phyloP scores from a whole-genome alignment of 1,140 invertebrate species.

The Drosophila nannoptera region DNA sequence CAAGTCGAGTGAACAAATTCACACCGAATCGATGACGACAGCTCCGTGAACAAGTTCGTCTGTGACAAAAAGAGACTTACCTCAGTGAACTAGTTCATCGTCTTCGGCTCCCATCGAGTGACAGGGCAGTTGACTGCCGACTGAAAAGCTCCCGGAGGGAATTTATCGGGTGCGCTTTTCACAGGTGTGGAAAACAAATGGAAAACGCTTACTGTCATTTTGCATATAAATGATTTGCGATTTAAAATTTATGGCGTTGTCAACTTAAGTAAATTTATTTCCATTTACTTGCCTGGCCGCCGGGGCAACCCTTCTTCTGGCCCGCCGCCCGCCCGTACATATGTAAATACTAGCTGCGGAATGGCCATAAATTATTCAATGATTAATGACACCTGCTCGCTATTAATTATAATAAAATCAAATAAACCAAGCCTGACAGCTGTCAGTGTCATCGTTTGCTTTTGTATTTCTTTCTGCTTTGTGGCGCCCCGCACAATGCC shows the following conservation, averaged over 20 bases:
- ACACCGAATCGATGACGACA: no score
- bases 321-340: background rate
- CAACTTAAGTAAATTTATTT: conserved; percentile 56
- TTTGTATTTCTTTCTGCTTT: conserved; percentile 12
- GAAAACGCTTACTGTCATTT: conserved; percentile 26
- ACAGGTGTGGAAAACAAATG: conserved; percentile 4
- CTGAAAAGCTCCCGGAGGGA: background rate
- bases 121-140: no score
- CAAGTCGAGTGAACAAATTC: no score
- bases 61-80: no score
- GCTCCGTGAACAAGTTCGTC: no score
- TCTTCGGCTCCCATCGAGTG: no score
- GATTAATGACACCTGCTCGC: conserved; percentile 72
- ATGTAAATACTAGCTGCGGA: conserved; percentile 49
- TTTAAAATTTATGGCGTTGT: conserved; percentile 48
- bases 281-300: conserved; percentile 37
- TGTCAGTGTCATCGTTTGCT: conserved; percentile 78
- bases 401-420: conserved; percentile 79
- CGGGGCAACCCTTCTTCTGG: conserved; percentile 53
- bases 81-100: no score
- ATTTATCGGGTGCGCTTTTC: background rate
- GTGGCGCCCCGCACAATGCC: conserved; percentile 34
- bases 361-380: conserved; percentile 73
- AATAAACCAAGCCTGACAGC: conserved; percentile 77
- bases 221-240: conserved; percentile 31